Base-by-base conservation (phyloP, 2,888 invertebrate species). In the Metallyticus violacea region DNA sequence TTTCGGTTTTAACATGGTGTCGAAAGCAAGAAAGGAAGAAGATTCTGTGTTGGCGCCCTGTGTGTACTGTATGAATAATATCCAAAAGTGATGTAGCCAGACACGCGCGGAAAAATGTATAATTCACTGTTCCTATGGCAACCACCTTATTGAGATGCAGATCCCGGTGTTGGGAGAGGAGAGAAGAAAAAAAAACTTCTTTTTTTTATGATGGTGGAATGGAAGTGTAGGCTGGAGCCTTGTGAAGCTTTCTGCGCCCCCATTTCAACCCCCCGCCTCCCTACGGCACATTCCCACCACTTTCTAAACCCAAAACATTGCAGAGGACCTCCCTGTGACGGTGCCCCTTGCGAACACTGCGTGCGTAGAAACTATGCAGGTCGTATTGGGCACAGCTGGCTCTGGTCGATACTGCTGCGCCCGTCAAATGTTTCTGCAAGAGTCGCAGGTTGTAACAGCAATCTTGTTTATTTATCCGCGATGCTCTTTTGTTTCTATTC, bases 111-210 rank as follows among this genome's bases (percentile, higher is more conserved):
- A 77, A 85, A 85, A 85, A 85, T 85, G 79, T 79, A 86, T 86
- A 86, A 82, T 86, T 86, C 86, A 79, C 81, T 30, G 86, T 86
- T 30, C 27, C 86, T 76, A 81, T 86, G 86, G 86, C 77, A 81
- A 86, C 86, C 79, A 78, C 40, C 86, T 79, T 81, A 86, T 86
- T 86, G 86, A 82, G 82, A 86, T 86, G 86, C 86, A 86, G 86
- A 86, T 86, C 86, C 81, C 40, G 81, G 62, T 62, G 79, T 79
- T 85, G 85, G 77, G 40, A 79, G 27, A 27, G 77, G 40, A 79
- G 27, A 27, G 62, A 85, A 79, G 40, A n/a, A 85, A 85, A 85
- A 85, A 62, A 40, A 7, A 15, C 6, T 30, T 25, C 30, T 26
- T 79, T 40, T 79, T 85, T 79, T 85, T 78, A 85, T 85, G 85